phyloP scores from a whole-genome alignment of 2,888 invertebrate species.

The Polydrusus cervinus region DNA sequence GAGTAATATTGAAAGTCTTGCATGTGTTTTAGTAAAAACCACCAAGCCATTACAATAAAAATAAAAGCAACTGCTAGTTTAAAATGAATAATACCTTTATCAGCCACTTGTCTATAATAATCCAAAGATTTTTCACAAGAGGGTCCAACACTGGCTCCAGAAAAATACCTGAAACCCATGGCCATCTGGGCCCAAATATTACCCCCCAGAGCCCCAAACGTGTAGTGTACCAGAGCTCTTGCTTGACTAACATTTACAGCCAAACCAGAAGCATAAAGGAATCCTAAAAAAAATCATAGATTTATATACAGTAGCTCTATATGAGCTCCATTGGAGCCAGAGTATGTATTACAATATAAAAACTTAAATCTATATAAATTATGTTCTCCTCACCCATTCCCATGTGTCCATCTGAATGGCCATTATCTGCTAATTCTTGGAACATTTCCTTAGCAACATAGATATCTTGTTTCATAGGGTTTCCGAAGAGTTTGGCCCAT shows the following conservation, averaged over 20 bases:
- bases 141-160: conserved; percentile 90
- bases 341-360: no score
- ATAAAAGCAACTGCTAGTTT: background rate
- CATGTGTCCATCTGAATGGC: conserved; percentile 92
- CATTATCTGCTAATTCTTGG: conserved; percentile 81
- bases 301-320: no score
- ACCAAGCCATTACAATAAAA: no score
- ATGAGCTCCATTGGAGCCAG: no score
- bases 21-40: no score
- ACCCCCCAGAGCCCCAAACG: conserved; percentile 92
- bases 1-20: no score
- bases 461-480: conserved; percentile 84
- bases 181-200: conserved; percentile 97
- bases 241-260: conserved; percentile 92
- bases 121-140: conserved; percentile 95
- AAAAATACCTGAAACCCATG: conserved; percentile 94
- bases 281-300: conserved; percentile 73
- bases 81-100: conserved; percentile 78
- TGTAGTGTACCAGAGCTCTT: conserved; percentile 92
- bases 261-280: conserved; percentile 90
- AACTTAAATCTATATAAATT: no score
- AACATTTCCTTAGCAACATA: conserved; percentile 85
- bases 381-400: conserved; percentile 69
- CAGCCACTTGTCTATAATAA: conserved; percentile 92
- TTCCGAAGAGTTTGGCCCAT: conserved; percentile 92